These are phyloP conservation scores for Pristionchus fissidentatus DNA, from an alignment of 2,888 invertebrate genomes.

Conservation along the genomic window DNA sequence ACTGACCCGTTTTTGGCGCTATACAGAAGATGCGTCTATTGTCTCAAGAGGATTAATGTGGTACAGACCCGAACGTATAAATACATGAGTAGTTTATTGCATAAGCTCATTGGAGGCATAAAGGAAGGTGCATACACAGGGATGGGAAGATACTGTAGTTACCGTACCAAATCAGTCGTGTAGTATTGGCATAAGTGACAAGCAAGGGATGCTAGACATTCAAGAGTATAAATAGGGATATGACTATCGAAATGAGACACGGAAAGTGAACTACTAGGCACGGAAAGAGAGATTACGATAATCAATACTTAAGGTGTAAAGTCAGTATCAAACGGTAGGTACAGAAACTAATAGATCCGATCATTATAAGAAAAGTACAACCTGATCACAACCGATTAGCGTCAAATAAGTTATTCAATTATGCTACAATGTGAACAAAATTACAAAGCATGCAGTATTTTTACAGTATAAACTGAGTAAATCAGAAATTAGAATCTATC, in stretches of 20 bases:
- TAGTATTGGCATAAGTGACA: not conserved
- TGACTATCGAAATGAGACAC: slow-evolving; percentile 13
- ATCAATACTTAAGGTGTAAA: slow-evolving; percentile 14
- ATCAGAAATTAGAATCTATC: slow-evolving; percentile 20
- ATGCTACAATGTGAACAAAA: not conserved
- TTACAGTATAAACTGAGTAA: slow-evolving; percentile 3
- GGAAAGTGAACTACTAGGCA: slow-evolving; percentile 12
- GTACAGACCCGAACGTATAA: too few relatives aligned
- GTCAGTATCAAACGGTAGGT: not conserved
- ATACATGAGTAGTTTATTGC: too few relatives aligned
- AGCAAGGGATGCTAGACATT: not conserved
- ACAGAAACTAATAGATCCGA: not conserved
- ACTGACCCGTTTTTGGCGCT: too few relatives aligned
- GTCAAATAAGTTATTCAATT: slow-evolving; percentile 14
- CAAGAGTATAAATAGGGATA: slow-evolving; percentile 3
- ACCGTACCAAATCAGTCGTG: slow-evolving; percentile 9
- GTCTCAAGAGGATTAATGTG: too few relatives aligned
- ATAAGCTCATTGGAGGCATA: slow-evolving; percentile 15
- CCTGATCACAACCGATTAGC: slow-evolving; percentile 31
- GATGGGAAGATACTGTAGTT: not conserved
- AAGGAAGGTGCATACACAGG: slow-evolving; percentile 15
- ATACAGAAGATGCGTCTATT: too few relatives aligned
- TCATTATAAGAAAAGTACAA: slow-evolving; percentile 19
- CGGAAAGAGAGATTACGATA: slow-evolving; percentile 15
- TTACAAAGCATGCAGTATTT: not conserved